These are phyloP conservation scores for Schizaphis graminum DNA, from an alignment of 2,888 invertebrate species.

Conservation along the genomic window DNA sequence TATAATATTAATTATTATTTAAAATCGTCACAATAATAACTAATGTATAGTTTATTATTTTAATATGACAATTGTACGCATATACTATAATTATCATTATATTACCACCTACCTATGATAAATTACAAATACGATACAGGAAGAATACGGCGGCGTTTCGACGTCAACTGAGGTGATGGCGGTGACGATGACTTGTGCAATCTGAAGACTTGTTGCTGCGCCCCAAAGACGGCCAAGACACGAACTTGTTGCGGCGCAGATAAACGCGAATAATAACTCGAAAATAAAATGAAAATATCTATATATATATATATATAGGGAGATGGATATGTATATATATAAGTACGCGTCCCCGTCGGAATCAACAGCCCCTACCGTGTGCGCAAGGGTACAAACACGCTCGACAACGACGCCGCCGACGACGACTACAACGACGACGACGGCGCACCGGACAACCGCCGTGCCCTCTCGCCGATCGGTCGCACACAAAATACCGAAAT, in stretches of 20 bases:
- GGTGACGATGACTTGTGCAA: slow-evolving; percentile 23
- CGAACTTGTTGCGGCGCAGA: slow-evolving; percentile 62
- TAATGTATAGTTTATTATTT: background rate
- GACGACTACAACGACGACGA: slow-evolving; percentile 26
- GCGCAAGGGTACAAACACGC: slow-evolving; percentile 39
- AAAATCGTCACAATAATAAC: background rate
- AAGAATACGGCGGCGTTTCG: background rate
- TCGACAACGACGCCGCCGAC: slow-evolving; percentile 37
- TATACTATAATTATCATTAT: background rate
- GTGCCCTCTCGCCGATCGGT: slow-evolving; percentile 47
- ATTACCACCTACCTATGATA: background rate
- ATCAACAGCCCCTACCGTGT: slow-evolving; percentile 33
- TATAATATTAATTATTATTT: background rate
- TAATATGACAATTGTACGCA: background rate
- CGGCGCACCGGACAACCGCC: slow-evolving; percentile 36
- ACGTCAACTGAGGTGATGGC: background rate
- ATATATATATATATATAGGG: background rate
- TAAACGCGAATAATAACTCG: slow-evolving; percentile 44
- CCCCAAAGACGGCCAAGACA: slow-evolving; percentile 55
- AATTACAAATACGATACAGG: background rate
- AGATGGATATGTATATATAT: background rate
- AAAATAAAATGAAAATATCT: background rate
- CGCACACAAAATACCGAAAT: background rate
- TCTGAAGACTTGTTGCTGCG: slow-evolving; percentile 60
- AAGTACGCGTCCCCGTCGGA: slow-evolving; percentile 25